phyloP scores from a whole-genome alignment of 2,888 invertebrate species.

The Eupeodes luniger region DNA sequence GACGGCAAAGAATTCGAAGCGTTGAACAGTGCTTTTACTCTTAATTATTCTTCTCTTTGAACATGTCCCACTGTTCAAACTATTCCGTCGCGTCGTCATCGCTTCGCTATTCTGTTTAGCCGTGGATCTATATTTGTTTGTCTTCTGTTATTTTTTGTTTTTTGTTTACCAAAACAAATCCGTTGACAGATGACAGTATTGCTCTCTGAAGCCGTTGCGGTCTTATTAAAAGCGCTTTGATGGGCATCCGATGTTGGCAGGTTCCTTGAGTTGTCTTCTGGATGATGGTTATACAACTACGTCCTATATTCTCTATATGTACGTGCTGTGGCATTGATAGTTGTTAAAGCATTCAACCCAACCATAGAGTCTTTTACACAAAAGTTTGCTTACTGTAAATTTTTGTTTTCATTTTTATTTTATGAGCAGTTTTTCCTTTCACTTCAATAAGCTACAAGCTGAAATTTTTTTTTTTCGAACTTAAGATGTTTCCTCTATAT shows the following conservation, averaged over 20 bases:
- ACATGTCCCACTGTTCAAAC: background rate
- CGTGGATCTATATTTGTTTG: constrained; percentile 53
- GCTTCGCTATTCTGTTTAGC: background rate
- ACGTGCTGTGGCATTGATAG: constrained; percentile 50
- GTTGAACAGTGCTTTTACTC: background rate
- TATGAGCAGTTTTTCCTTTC: constrained; percentile 36
- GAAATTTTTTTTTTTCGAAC: background rate
- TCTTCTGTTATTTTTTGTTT: constrained; percentile 23
- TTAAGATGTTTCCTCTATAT: background rate
- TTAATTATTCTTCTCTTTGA: background rate
- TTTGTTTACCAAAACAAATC: constrained; percentile 63
- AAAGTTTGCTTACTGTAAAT: constrained; percentile 47
- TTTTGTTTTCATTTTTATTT: constrained; percentile 7
- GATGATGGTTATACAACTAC: too few species aligned
- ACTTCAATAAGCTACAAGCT: constrained; percentile 28
- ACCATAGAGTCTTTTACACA: constrained; percentile 2
- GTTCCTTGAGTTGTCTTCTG: constrained; percentile 53
- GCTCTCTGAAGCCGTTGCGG: constrained; percentile 48
- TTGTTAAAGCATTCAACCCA: background rate
- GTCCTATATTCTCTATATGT: constrained; percentile 6
- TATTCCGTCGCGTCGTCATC: background rate
- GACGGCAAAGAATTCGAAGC: too few species aligned
- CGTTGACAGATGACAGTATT: constrained; percentile 72
- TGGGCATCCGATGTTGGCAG: constrained; percentile 69
- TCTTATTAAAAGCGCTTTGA: constrained; percentile 72